These are phyloP conservation scores for Limnephilus marmoratus DNA, from an alignment of 2,888 invertebrate species.

Conservation along the genomic window DNA sequence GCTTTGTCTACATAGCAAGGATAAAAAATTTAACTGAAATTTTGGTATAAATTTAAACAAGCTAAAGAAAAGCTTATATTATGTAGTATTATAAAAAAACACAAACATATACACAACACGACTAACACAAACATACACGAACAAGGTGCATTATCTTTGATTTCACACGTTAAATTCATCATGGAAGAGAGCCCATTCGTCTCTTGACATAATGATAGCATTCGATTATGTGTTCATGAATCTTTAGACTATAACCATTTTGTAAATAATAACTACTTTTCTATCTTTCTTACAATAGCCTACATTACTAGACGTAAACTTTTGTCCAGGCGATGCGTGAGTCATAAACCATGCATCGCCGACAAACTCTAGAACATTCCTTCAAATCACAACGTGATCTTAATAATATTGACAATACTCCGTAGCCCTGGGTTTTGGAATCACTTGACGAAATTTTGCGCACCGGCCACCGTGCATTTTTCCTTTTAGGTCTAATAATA, in stretches of 20 bases:
- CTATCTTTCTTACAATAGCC: not conserved
- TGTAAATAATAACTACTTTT: not conserved
- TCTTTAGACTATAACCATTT: conserved; percentile 2
- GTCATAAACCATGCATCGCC: conserved; percentile 36
- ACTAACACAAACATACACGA: not conserved
- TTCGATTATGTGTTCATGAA: not conserved
- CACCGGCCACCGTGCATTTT: conserved; percentile 44
- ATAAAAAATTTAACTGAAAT: not conserved
- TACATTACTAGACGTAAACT: not conserved
- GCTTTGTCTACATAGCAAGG: not conserved
- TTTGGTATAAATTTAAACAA: not conserved
- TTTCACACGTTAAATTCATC: not conserved
- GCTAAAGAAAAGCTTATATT: not conserved
- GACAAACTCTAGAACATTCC: not conserved
- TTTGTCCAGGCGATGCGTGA: not conserved
- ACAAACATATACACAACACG: conserved; percentile 4
- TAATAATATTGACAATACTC: conserved; percentile 23
- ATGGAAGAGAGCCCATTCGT: conserved; percentile 2
- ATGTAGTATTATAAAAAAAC: not conserved
- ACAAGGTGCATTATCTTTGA: conserved; percentile 13
- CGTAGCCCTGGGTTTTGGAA: conserved; percentile 52
- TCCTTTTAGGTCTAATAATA: conserved; percentile 41
- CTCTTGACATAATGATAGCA: not conserved
- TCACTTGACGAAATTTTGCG: conserved; percentile 48
- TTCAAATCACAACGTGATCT: not conserved